phyloP scores from a whole-genome alignment of 2,797 vertebrate genomes.

The Avahi laniger region DNA sequence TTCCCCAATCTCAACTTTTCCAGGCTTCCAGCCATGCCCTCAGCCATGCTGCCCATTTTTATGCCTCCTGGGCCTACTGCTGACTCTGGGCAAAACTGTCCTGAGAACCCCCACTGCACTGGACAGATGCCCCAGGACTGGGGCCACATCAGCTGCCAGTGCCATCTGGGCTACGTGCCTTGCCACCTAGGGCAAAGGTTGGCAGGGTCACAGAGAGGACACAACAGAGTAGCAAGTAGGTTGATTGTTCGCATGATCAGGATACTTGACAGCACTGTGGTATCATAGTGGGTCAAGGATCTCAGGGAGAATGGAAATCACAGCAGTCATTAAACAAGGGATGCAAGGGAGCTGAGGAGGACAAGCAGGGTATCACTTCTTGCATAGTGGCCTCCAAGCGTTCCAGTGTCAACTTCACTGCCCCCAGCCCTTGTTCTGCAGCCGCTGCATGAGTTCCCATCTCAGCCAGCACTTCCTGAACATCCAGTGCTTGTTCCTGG shows the following conservation, averaged over 20 bases:
- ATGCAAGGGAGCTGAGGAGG: not conserved
- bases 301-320: not conserved
- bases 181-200: constrained; percentile 80
- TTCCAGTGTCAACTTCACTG: constrained; percentile 80
- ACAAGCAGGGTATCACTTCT: constrained; percentile 73
- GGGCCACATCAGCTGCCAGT: constrained; percentile 75
- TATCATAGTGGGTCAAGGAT: not conserved
- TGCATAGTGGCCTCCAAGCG: constrained; percentile 77
- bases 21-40: constrained; percentile 79
- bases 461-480: constrained; percentile 81
- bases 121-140: constrained; percentile 85
- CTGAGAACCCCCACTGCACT: constrained; percentile 81
- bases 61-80: constrained; percentile 83
- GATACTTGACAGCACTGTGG: not conserved
- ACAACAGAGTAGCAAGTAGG: not conserved
- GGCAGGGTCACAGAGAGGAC: not conserved
- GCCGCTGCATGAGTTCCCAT: constrained; percentile 79
- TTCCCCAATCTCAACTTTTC: constrained; percentile 80
- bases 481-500: constrained; percentile 77
- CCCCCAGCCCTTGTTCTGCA: constrained; percentile 81
- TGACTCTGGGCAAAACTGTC: constrained; percentile 83
- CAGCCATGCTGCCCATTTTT: constrained; percentile 82
- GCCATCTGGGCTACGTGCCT: constrained; percentile 68
- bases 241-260: not conserved
- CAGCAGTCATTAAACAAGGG: not conserved